A percentile compares a stretch with the other conserved stretches of the same genome.
Conservation (phyloP, 2,888 invertebrate genomes). For the Tenthredo amoena region DNA sequence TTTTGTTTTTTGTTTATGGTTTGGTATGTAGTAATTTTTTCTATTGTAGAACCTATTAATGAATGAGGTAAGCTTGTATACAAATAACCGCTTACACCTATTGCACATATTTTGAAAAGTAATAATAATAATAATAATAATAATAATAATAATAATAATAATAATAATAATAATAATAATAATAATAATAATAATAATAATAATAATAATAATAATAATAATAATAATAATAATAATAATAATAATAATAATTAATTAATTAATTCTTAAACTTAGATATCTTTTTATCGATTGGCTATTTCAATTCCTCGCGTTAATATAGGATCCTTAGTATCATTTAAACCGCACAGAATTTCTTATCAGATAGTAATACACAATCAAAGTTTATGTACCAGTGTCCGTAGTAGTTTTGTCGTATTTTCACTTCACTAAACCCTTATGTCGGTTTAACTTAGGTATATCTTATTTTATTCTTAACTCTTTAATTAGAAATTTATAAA, state of each 20-base stretch:
- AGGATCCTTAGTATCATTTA: neutral
- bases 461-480: neutral
- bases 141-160: neutral
- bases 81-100: slow-evolving; percentile 24
- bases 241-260: neutral
- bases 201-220: neutral
- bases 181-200: neutral
- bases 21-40: neutral
- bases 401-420: neutral
- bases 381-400: neutral
- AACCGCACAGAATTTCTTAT: slow-evolving; percentile 14
- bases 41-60: neutral
- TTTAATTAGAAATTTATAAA: neutral
- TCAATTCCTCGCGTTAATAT: slow-evolving; percentile 14
- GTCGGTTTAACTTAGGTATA: neutral
- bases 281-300: neutral
- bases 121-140: neutral
- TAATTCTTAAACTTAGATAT: neutral
- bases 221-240: neutral
- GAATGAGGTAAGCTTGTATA: neutral
- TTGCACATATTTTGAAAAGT: slow-evolving; percentile 13
- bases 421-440: neutral
- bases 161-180: neutral
- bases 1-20: neutral
- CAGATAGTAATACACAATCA: slow-evolving; percentile 20